Evolutionary conservation across 2,888 invertebrate species (phyloP).

Genomic region (Hemistola chrysoprasaria): DNA sequence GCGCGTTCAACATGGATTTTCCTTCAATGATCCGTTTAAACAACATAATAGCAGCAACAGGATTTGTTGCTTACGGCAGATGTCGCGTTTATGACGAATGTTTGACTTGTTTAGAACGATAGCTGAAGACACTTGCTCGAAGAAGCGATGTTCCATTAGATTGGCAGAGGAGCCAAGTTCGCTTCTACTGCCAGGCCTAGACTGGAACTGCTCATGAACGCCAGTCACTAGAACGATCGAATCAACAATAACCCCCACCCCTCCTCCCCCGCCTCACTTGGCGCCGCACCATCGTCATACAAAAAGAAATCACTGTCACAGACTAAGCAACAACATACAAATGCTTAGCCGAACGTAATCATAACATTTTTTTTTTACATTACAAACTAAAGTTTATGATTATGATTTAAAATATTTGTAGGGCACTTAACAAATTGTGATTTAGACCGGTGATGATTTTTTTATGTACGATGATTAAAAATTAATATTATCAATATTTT

Average conservation of each 20-base stretch:
- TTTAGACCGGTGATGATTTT: too few species aligned
- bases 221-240: conserved; percentile 42
- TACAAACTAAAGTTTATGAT: too few species aligned
- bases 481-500: neutral
- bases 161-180: conserved; percentile 71
- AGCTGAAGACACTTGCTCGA: conserved; percentile 56
- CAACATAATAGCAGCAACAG: conserved; percentile 78
- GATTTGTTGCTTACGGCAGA: conserved; percentile 76
- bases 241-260: conserved; percentile 43
- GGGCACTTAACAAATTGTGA: too few species aligned
- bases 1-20: conserved; percentile 78
- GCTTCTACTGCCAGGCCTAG: conserved; percentile 64
- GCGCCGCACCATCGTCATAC: conserved; percentile 29
- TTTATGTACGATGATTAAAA: neutral
- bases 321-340: conserved; percentile 35
- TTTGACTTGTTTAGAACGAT: conserved; percentile 70
- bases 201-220: conserved; percentile 46
- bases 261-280: conserved; percentile 21
- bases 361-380: neutral
- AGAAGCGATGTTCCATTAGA: conserved; percentile 80
- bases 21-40: conserved; percentile 82
- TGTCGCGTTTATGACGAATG: conserved; percentile 72
- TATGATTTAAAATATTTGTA: too few species aligned
- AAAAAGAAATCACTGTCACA: conserved; percentile 48
- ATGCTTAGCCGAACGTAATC: neutral